Evolutionary conservation across 2,888 invertebrate species (phyloP).

Genomic region (Dyspetes luteomarginatus): DNA sequence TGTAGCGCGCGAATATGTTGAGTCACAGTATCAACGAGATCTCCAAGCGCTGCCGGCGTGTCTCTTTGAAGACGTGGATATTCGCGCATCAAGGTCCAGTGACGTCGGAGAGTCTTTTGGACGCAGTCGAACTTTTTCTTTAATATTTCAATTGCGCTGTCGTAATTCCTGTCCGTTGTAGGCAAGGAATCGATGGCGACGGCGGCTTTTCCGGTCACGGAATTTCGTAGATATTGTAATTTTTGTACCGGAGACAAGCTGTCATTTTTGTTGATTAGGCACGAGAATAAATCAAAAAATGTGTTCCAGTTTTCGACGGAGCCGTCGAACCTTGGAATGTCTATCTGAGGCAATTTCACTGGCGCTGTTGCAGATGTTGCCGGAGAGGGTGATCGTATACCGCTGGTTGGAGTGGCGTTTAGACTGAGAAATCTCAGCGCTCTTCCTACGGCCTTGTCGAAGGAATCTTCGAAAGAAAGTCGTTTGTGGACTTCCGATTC

Average conservation of each 20-base stretch:
- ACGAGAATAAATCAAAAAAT: conserved; percentile 19
- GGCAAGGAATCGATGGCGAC: conserved; percentile 10
- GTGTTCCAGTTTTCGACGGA: conserved; percentile 19
- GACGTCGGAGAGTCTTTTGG: background rate
- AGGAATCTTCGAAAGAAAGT: background rate
- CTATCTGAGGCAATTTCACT: conserved; percentile 18
- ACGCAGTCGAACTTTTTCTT: conserved; percentile 19
- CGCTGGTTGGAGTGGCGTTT: background rate
- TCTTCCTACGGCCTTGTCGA: conserved; percentile 4
- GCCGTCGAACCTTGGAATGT: conserved; percentile 29
- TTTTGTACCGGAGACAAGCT: conserved; percentile 28
- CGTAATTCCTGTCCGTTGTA: conserved; percentile 35
- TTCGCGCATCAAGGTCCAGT: conserved; percentile 12
- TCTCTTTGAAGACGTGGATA: conserved; percentile 36
- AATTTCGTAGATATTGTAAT: conserved; percentile 11
- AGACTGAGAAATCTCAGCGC: background rate
- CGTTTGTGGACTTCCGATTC: conserved; percentile 26
- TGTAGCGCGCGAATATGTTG: conserved; percentile 34
- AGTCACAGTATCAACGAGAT: conserved; percentile 26
- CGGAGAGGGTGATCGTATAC: conserved; percentile 53
- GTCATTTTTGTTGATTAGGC: conserved; percentile 27
- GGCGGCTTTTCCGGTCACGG: conserved; percentile 38
- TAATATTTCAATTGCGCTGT: conserved; percentile 7
- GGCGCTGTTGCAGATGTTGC: conserved; percentile 62
- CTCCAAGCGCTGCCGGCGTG: conserved; percentile 20